Evolutionary conservation across 2,888 invertebrate species (phyloP).

Genomic region (Apomyelois bistriatella): DNA sequence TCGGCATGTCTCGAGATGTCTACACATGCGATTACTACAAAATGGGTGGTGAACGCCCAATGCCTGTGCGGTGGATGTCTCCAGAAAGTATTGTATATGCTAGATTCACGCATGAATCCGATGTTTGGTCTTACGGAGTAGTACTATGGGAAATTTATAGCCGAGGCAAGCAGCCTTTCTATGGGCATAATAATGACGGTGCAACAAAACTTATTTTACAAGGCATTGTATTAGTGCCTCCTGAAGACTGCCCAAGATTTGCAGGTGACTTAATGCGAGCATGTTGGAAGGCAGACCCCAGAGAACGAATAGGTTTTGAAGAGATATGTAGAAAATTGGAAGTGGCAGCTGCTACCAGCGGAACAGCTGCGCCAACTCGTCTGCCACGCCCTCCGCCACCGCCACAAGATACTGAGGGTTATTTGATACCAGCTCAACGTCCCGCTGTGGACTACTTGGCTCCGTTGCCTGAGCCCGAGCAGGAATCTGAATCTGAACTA

Average conservation of each 20-base stretch:
- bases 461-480: slow-evolving; percentile 67
- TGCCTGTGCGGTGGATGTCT: slow-evolving; percentile 98
- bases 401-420: slow-evolving; percentile 84
- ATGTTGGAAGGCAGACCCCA: slow-evolving; percentile 90
- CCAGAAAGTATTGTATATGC: slow-evolving; percentile 95
- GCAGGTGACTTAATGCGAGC: slow-evolving; percentile 88
- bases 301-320: slow-evolving; percentile 86
- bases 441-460: slow-evolving; percentile 79
- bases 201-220: slow-evolving; percentile 88
- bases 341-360: slow-evolving; percentile 57
- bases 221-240: slow-evolving; percentile 88
- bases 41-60: slow-evolving; percentile 88
- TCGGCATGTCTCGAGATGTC: slow-evolving; percentile 93
- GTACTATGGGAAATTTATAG: slow-evolving; percentile 97
- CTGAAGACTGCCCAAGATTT: slow-evolving; percentile 86
- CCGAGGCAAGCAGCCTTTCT: slow-evolving; percentile 95
- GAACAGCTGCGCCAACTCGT: slow-evolving; percentile 45
- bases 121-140: slow-evolving; percentile 96
- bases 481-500: slow-evolving; percentile 56
- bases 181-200: slow-evolving; percentile 93
- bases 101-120: slow-evolving; percentile 93
- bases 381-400: slow-evolving; percentile 76
- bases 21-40: slow-evolving; percentile 96
- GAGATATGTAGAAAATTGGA: slow-evolving; percentile 84
- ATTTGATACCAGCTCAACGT: slow-evolving; percentile 81